Base-by-base conservation (phyloP, 2,797 vertebrate genomes). In the Gallinago solitaria region DNA sequence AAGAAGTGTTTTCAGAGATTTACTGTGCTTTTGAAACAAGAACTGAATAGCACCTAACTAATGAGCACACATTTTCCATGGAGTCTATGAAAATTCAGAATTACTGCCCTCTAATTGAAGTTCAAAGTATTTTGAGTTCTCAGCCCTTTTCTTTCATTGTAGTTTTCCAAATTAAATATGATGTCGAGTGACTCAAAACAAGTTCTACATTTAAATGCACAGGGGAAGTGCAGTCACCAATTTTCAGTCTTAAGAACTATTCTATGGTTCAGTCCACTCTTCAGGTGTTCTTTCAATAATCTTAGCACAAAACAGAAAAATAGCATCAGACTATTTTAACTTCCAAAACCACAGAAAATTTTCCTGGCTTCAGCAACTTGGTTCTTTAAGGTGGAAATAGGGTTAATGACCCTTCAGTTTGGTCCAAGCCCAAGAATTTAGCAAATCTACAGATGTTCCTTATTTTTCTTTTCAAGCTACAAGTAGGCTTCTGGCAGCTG, bases 21-120 rank as follows among this genome's bases (percentile, higher is more conserved):
- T 80, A 64, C 3, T 6, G 15, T 33, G 9, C 27, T 95, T 85
- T 50, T 74, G 25, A 71, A 93, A 85, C 18, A 87, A 35, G 47
- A 92, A 39, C 11, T 41, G 16, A 74, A 60, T 11, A 87, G 32
- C 24, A 78, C 8, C 6, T 51, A 88, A 86, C 27, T 67, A 91
- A 47, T 0, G 0, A 76, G 35, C 4, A 65, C 1, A 3, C 0
- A 0, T 23, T 45, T 56, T 86, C 69, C 69, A 87, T 6, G 6
- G 9, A 77, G 20, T 57, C 92, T 20, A 88, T 50, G 24, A 30
- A 71, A 86, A 90, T 37, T 79, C 51, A 71, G 39, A 85, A 70
- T 17, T 65, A 80, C 39, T 71, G 5, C 30, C 24, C 17, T 65
- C n/a, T 24, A 59, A 73, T 18, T 83, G 20, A 67, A 89, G 10